Evolutionary conservation across 1,140 invertebrate species (phyloP).

Genomic region (Scaptomyza hsui): DNA sequence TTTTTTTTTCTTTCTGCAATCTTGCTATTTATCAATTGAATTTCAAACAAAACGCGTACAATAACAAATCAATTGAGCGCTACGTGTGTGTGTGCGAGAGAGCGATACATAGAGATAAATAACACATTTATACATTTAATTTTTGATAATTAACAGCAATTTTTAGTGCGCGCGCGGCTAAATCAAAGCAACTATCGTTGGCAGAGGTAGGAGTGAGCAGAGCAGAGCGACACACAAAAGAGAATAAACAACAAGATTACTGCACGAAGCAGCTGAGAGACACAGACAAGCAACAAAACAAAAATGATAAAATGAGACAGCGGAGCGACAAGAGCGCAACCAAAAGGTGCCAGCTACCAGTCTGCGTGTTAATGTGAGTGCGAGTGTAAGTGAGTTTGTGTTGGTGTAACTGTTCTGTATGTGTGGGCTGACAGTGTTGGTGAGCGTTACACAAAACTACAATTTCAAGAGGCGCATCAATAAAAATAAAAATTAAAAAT

Average conservation of each 20-base stretch:
- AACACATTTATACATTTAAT: constrained; percentile 54
- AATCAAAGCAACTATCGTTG: constrained; percentile 61
- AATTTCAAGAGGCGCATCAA: constrained; percentile 2
- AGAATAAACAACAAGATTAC: constrained; percentile 55
- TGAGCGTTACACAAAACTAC: constrained; percentile 31
- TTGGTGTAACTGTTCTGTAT: constrained; percentile 14
- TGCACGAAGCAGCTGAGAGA: constrained; percentile 36
- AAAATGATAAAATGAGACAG: constrained; percentile 52
- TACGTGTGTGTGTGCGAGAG: constrained; percentile 6
- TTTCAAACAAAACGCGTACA: constrained; percentile 50
- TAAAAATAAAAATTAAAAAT: constrained; percentile 2
- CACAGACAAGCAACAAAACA: constrained; percentile 41
- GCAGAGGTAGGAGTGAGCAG: constrained; percentile 29
- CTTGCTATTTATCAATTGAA: constrained; percentile 51
- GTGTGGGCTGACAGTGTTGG: constrained; percentile 13
- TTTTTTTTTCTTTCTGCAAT: background rate
- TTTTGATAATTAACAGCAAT: constrained; percentile 69
- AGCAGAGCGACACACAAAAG: constrained; percentile 46
- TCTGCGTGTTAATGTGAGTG: constrained; percentile 9
- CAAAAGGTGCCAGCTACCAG: constrained; percentile 36
- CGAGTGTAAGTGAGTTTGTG: constrained; percentile 18
- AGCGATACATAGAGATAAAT: constrained; percentile 27
- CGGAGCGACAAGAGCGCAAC: constrained; percentile 56
- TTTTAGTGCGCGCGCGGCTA: constrained; percentile 74
- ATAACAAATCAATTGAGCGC: constrained; percentile 41